A percentile compares a stretch with the other conserved stretches of the same genome.
phyloP scores from a whole-genome alignment of 30 jellyfish, hydroid and myxozoan genomes.

The Pseudorhiza aurosa region DNA sequence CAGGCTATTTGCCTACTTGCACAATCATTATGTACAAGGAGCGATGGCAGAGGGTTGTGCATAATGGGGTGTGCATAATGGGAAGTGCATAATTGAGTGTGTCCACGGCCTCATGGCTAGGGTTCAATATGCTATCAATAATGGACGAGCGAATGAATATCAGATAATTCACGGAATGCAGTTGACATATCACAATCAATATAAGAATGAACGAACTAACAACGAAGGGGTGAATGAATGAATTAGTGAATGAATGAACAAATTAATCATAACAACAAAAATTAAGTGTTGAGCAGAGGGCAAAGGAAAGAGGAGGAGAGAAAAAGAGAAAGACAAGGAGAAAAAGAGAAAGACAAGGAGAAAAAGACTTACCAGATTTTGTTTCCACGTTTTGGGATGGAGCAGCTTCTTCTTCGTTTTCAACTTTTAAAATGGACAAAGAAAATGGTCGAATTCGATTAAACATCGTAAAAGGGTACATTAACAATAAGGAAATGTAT shows the following conservation, averaged over 20 bases:
- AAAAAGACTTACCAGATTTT: background rate
- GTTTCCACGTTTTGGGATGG: background rate
- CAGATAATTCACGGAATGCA: too few species aligned
- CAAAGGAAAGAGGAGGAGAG: too few species aligned
- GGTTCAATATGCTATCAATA: background rate
- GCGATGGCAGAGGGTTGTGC: too few species aligned
- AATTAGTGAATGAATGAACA: background rate
- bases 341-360: background rate
- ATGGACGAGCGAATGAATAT: background rate
- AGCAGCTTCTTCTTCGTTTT: background rate
- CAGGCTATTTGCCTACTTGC: too few species aligned
- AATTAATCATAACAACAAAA: background rate
- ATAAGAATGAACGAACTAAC: background rate
- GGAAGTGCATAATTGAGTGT: too few species aligned
- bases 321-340: background rate
- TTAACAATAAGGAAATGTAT: background rate
- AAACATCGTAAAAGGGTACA: background rate
- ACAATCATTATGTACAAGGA: too few species aligned
- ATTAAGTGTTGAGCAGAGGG: background rate
- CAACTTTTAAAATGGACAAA: background rate
- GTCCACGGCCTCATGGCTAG: background rate
- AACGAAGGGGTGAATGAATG: background rate
- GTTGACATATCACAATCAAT: too few species aligned
- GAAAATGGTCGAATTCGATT: too few species aligned
- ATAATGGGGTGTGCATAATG: too few species aligned